Conservation (phyloP, 2,797 vertebrate genomes). For the Mustela erminea region DNA sequence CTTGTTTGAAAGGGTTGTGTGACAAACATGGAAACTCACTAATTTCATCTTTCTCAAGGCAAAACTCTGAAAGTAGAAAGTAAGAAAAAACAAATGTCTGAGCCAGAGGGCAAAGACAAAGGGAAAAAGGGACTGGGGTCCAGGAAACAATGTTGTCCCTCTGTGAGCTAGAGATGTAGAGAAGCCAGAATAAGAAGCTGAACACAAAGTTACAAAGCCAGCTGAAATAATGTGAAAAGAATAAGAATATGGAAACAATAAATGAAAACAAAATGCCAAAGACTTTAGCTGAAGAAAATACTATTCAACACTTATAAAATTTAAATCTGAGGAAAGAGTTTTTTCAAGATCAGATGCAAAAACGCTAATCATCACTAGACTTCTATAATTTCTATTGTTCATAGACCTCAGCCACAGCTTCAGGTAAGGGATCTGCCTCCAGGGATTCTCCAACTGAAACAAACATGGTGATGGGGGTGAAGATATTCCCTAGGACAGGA, state of each 20-base stretch:
- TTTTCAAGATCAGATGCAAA: not conserved
- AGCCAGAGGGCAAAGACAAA: not conserved
- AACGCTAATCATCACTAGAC: not conserved
- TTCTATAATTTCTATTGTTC: not conserved
- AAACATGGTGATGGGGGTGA: not conserved
- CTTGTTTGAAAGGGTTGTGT: not conserved
- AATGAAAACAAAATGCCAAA: not conserved
- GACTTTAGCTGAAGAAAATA: not conserved
- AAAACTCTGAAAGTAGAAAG: not conserved
- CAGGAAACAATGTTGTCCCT: not conserved
- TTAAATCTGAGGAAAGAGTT: not conserved
- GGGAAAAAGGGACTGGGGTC: not conserved
- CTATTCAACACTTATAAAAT: not conserved
- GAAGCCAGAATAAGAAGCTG: not conserved
- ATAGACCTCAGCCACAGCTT: not conserved
- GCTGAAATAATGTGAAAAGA: not conserved
- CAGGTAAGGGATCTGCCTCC: not conserved
- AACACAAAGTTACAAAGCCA: not conserved
- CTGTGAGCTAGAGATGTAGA: not conserved
- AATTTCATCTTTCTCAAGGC: not conserved
- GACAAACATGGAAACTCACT: not conserved
- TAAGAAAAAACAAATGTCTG: slow-evolving; percentile 12
- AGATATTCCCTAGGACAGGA: not conserved
- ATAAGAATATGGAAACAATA: not conserved
- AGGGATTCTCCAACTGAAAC: not conserved